Conservation (phyloP, 1,140 invertebrate genomes). For the Oryzaephilus surinamensis region DNA sequence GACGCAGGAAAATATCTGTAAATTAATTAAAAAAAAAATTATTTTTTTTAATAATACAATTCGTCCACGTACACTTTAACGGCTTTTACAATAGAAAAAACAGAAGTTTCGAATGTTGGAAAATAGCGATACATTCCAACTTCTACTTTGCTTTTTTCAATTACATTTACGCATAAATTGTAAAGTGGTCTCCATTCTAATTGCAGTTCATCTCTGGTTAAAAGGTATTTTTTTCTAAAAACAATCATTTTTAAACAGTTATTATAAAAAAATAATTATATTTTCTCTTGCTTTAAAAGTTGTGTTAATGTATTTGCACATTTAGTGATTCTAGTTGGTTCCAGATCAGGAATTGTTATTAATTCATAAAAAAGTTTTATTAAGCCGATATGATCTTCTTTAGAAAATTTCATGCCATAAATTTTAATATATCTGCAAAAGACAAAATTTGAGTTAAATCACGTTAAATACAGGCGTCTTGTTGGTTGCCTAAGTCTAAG, state of each 20-base stretch:
- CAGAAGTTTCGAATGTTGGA: slow-evolving; percentile 39
- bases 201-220: slow-evolving; percentile 68
- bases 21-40: slow-evolving; percentile 24
- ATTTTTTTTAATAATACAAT: too few species aligned
- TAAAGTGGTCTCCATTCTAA: slow-evolving; percentile 83
- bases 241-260: slow-evolving; percentile 18
- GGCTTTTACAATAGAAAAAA: slow-evolving; percentile 37
- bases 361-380: slow-evolving; percentile 77
- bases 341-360: slow-evolving; percentile 63
- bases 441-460: slow-evolving; percentile 5
- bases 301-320: slow-evolving; percentile 47
- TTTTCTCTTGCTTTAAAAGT: slow-evolving; percentile 47
- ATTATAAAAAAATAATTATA: slow-evolving; percentile 7
- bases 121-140: slow-evolving; percentile 54
- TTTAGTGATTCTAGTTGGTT: slow-evolving; percentile 59
- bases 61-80: slow-evolving; percentile 21
- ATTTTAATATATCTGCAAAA: slow-evolving; percentile 64
- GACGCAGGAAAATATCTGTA: slow-evolving; percentile 60
- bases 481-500: background rate
- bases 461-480: background rate
- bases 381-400: slow-evolving; percentile 81
- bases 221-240: slow-evolving; percentile 63
- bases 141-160: slow-evolving; percentile 32
- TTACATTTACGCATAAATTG: slow-evolving; percentile 43
- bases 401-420: slow-evolving; percentile 79